These are phyloP conservation scores for Aspidiotus rigidus DNA, from an alignment of 2,888 invertebrate species.

Conservation along the genomic window DNA sequence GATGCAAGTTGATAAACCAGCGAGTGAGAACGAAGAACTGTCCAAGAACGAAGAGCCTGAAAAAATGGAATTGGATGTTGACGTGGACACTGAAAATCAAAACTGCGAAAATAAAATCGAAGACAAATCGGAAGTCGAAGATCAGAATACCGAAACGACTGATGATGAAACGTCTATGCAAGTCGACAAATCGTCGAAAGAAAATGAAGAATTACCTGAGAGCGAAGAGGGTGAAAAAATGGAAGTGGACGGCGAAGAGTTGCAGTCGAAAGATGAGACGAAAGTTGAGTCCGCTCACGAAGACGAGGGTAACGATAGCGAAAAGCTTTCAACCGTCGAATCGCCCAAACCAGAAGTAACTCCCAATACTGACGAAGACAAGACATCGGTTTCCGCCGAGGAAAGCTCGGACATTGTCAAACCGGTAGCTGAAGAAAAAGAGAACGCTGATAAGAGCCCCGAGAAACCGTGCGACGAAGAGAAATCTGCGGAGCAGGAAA, in stretches of 20 bases:
- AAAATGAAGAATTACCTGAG: not conserved
- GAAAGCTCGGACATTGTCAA: not conserved
- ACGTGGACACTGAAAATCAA: not conserved
- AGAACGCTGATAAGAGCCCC: constrained; percentile 3
- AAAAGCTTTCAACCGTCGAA: constrained; percentile 7
- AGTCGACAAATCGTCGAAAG: constrained; percentile 21
- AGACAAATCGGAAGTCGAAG: constrained; percentile 40
- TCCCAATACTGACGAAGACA: constrained; percentile 8
- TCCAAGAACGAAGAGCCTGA: not conserved
- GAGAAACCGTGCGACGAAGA: constrained; percentile 34
- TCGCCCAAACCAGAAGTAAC: constrained; percentile 6
- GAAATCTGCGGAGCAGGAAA: constrained; percentile 34
- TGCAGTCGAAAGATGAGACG: constrained; percentile 14
- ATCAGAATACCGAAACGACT: constrained; percentile 44
- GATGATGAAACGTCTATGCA: constrained; percentile 37
- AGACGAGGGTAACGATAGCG: constrained; percentile 11
- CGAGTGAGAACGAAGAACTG: not conserved
- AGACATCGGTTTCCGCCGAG: not conserved
- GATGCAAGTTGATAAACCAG: constrained; percentile 31
- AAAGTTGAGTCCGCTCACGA: constrained; percentile 11
- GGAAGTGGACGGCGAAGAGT: constrained; percentile 4
- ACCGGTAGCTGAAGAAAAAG: constrained; percentile 23
- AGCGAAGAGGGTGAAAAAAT: constrained; percentile 21
- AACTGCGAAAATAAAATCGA: no score
- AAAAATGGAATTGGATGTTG: constrained; percentile 27